These are phyloP conservation scores for Acanthosepion esculentum DNA, from an alignment of 2,888 invertebrate species.

Conservation along the genomic window DNA sequence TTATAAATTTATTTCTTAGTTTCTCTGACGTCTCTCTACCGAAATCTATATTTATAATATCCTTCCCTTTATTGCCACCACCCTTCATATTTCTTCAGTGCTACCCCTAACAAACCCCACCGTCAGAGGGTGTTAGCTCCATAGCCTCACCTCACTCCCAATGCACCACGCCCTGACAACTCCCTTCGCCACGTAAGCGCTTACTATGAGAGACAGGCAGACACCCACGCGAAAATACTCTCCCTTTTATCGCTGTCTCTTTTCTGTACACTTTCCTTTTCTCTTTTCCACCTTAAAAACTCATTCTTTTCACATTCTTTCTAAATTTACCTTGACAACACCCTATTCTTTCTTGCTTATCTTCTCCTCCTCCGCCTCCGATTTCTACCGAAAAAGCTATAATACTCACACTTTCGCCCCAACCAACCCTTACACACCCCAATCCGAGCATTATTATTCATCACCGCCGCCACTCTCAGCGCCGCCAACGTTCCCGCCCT, in stretches of 20 bases:
- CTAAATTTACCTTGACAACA: conserved; percentile 33
- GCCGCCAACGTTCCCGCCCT: conserved; percentile 22
- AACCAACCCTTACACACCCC: background rate
- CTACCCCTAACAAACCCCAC: background rate
- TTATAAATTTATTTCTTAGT: conserved; percentile 4
- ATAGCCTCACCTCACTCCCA: background rate
- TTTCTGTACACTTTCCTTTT: background rate
- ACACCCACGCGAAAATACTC: conserved; percentile 8
- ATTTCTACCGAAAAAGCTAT: conserved; percentile 33
- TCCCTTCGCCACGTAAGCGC: conserved; percentile 8
- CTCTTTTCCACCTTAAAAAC: background rate
- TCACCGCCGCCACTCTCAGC: background rate
- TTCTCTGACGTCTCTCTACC: background rate
- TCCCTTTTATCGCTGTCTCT: background rate
- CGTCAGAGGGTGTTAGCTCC: background rate
- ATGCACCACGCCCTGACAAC: background rate
- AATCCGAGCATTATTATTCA: conserved; percentile 33
- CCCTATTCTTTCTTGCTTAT: conserved; percentile 33
- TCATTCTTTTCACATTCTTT: conserved; percentile 20
- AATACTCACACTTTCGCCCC: conserved; percentile 25
- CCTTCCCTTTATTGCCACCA: background rate
- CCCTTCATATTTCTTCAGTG: background rate
- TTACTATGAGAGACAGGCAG: conserved; percentile 18
- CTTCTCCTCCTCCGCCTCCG: background rate
- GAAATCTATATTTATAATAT: background rate